Percentiles rank a stretch among this genome's conserved stretches.
These are phyloP conservation scores for Diploscapter pachys DNA, from an alignment of 1,140 invertebrate genomes.

Conservation along the genomic window DNA sequence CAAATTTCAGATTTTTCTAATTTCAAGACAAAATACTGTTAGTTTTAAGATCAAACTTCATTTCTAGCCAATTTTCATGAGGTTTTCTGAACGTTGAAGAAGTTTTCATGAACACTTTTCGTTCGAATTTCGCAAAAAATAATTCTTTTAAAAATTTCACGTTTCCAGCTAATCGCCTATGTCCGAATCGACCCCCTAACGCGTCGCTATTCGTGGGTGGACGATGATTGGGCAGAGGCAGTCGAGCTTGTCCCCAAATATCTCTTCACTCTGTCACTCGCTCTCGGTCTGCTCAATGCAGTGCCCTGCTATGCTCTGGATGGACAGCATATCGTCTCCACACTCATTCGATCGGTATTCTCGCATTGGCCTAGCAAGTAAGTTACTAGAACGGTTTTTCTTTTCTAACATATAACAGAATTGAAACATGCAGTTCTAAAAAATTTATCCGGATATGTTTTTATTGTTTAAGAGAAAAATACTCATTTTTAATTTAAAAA, in stretches of 20 bases:
- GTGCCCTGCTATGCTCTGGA: slow-evolving; percentile 88
- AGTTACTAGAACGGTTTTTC: no score
- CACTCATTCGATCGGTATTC: slow-evolving; percentile 50
- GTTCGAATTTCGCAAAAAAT: no score
- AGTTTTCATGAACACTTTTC: no score
- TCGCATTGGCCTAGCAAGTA: slow-evolving; percentile 22
- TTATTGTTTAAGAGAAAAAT: background rate
- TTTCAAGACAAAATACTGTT: no score
- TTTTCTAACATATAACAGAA: background rate
- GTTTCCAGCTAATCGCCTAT: no score
- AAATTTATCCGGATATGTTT: slow-evolving; percentile 6
- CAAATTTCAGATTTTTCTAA: no score
- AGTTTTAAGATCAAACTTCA: no score
- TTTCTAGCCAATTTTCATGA: no score
- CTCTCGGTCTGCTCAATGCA: slow-evolving; percentile 82
- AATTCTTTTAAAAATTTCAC: no score
- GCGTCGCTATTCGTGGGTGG: slow-evolving; percentile 13
- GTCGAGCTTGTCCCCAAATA: slow-evolving; percentile 58
- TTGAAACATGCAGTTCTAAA: slow-evolving; percentile 20
- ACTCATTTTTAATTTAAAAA: background rate
- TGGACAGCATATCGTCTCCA: slow-evolving; percentile 65
- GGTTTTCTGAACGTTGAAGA: no score
- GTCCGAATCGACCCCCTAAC: slow-evolving; percentile 11
- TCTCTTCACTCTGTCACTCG: slow-evolving; percentile 82
- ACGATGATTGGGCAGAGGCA: slow-evolving; percentile 3